A percentile compares a stretch with the other conserved stretches of the same genome.
phyloP scores from a whole-genome alignment of 2,113 vertebrate genomes.

The Thinocorus orbignyianus region DNA sequence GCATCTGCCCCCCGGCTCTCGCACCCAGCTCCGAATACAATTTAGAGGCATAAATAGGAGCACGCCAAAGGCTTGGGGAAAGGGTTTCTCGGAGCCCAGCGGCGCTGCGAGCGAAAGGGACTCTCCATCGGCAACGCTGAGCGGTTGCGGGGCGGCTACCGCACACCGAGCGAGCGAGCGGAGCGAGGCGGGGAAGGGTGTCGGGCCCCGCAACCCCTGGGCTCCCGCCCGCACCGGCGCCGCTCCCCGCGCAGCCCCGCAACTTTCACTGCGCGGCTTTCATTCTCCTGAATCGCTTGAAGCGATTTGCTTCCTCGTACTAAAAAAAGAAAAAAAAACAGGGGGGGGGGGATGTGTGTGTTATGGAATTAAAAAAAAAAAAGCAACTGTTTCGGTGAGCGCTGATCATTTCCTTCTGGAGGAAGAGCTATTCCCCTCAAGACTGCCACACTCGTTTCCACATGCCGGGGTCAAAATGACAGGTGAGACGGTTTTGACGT shows the following conservation, averaged over 20 bases:
- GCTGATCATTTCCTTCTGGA: neutral
- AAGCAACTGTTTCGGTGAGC: neutral
- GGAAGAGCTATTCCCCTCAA: neutral
- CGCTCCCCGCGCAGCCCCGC: neutral
- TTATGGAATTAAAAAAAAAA: too few species aligned
- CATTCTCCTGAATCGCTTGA: rapidly evolving
- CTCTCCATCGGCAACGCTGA: rapidly evolving
- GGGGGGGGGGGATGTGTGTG: too few species aligned
- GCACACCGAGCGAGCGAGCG: neutral
- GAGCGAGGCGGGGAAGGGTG: neutral
- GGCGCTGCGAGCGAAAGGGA: neutral
- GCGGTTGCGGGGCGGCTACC: neutral
- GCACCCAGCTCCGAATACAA: neutral
- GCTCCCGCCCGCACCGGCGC: neutral
- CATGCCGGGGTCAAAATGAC: neutral
- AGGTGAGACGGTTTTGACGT: neutral
- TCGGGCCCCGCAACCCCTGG: neutral
- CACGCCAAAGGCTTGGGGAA: neutral
- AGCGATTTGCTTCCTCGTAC: neutral
- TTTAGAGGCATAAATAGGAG: rapidly evolving
- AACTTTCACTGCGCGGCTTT: neutral
- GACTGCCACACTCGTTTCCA: neutral
- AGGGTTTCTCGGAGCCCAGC: neutral
- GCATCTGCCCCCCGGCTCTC: rapidly evolving
- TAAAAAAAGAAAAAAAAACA: neutral